These are phyloP conservation scores for Drosophila chauvacae DNA, from an alignment of 1,140 invertebrate genomes.

Conservation along the genomic window DNA sequence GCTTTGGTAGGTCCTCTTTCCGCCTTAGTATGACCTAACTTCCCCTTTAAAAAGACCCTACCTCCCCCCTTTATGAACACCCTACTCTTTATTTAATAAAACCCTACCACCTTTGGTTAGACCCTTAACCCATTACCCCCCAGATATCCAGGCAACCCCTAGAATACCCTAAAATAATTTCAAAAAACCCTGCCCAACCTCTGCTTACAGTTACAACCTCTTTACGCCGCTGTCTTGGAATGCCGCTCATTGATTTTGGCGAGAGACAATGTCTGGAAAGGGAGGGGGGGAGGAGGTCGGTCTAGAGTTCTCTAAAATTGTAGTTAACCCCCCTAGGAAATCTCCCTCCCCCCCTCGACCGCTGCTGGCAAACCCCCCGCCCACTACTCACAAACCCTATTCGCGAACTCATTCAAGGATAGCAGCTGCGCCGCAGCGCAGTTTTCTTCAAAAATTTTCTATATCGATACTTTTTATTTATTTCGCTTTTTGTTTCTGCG, in stretches of 20 bases:
- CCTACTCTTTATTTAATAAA: neutral
- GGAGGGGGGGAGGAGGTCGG: too few species aligned
- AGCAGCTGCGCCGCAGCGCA: constrained; percentile 49
- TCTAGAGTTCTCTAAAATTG: constrained; percentile 56
- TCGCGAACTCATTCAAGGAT: constrained; percentile 41
- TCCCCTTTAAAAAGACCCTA: too few species aligned
- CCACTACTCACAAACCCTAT: constrained; percentile 13
- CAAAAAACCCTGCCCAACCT: neutral
- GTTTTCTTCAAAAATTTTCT: constrained; percentile 66
- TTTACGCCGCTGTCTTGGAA: constrained; percentile 13
- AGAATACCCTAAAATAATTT: constrained; percentile 1
- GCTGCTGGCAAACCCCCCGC: neutral
- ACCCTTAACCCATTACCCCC: neutral
- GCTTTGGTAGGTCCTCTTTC: too few species aligned
- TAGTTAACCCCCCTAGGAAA: constrained; percentile 47
- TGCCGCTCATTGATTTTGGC: constrained; percentile 65
- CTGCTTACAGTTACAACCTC: neutral
- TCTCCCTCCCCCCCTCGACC: neutral
- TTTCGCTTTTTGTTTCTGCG: constrained; percentile 59
- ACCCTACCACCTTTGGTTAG: neutral
- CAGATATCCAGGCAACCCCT: neutral
- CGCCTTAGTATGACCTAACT: too few species aligned
- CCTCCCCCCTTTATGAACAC: neutral
- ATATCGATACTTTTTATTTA: constrained; percentile 71
- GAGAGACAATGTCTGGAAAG: neutral